These are phyloP conservation scores for Neostethus bicornis DNA, from an alignment of 2,797 vertebrate species.

Conservation along the genomic window DNA sequence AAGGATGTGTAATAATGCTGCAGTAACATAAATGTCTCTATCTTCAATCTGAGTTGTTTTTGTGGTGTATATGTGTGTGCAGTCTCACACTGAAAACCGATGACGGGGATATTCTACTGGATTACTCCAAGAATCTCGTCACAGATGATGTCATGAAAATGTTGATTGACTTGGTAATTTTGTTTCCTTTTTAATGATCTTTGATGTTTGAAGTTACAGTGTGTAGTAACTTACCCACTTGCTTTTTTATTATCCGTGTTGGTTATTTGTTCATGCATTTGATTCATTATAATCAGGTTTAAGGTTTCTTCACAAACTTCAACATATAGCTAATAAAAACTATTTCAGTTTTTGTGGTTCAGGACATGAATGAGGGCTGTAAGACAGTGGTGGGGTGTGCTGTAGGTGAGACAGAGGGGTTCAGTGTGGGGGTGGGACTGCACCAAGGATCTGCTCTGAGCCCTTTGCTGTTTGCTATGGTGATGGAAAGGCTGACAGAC, in stretches of 20 bases:
- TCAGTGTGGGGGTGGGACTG: too few relatives aligned
- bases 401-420: too few relatives aligned
- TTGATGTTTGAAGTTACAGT: background rate
- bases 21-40: background rate
- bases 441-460: too few relatives aligned
- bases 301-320: background rate
- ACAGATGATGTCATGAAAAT: slow-evolving; percentile 91
- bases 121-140: slow-evolving; percentile 96
- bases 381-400: too few relatives aligned
- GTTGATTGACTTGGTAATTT: slow-evolving; percentile 89
- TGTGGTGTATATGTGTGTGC: slow-evolving; percentile 31
- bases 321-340: too few relatives aligned
- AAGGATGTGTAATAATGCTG: too few relatives aligned
- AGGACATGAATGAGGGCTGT: background rate
- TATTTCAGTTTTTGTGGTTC: too few relatives aligned
- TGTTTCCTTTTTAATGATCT: background rate
- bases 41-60: background rate
- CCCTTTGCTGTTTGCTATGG: too few relatives aligned
- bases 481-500: too few relatives aligned
- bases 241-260: too few relatives aligned
- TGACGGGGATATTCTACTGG: slow-evolving; percentile 92
- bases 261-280: background rate
- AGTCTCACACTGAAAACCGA: slow-evolving; percentile 86
- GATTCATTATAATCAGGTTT: background rate
- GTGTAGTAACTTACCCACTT: background rate